Percentiles rank a stretch among this genome's conserved stretches.
Evolutionary conservation across 2,888 invertebrate genomes (phyloP).

Genomic region (Cloeon dipterum): DNA sequence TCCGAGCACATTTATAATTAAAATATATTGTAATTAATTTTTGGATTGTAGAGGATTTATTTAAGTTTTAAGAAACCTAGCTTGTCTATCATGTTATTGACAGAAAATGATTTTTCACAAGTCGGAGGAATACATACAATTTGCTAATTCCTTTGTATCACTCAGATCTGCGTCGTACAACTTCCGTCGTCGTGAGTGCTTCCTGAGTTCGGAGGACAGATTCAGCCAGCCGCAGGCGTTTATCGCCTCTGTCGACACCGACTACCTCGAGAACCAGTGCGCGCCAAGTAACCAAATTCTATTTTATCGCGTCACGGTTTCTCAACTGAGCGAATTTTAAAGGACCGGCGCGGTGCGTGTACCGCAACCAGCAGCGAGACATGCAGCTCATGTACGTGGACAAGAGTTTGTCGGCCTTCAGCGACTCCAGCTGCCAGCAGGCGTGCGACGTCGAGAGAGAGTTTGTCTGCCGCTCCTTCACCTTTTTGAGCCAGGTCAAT

Average conservation of each 20-base stretch:
- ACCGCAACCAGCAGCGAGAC: slow-evolving; percentile 16
- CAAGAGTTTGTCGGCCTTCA: slow-evolving; percentile 16
- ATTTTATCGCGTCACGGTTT: too few species aligned
- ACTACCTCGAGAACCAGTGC: slow-evolving; percentile 29
- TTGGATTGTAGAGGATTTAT: too few species aligned
- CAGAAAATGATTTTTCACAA: neutral
- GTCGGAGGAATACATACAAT: neutral
- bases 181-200: slow-evolving; percentile 20
- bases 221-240: slow-evolving; percentile 23
- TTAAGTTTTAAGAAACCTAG: too few species aligned
- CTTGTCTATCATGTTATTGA: too few species aligned
- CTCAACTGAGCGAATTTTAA: neutral
- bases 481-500: slow-evolving; percentile 14
- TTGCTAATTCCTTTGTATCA: neutral
- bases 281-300: slow-evolving; percentile 16
- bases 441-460: slow-evolving; percentile 19
- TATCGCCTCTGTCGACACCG: slow-evolving; percentile 18
- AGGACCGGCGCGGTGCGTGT: slow-evolving; percentile 16
- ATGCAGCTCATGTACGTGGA: slow-evolving; percentile 18
- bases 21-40: too few species aligned
- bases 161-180: slow-evolving; percentile 23
- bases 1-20: too few species aligned
- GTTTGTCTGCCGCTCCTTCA: slow-evolving; percentile 20
- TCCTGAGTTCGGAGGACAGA: slow-evolving; percentile 23
- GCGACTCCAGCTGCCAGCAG: slow-evolving; percentile 18